Evolutionary conservation across 1,140 invertebrate species (phyloP).

Genomic region (Pinna nobilis): DNA sequence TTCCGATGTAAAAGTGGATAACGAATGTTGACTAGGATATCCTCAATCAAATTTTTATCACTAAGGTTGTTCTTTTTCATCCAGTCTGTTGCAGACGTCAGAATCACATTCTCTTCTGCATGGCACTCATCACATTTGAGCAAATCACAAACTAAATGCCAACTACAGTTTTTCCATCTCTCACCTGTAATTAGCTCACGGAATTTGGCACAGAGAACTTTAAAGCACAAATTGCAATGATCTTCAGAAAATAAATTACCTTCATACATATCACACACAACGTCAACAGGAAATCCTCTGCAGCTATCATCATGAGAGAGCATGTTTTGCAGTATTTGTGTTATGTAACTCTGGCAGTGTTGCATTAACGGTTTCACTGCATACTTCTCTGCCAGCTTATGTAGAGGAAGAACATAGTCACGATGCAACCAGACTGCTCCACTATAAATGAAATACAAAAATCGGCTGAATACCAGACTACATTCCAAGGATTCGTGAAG

Average conservation of each 20-base stretch:
- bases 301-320: constrained; percentile 35
- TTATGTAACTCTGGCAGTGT: constrained; percentile 68
- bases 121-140: constrained; percentile 59
- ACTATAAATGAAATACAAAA: constrained; percentile 71
- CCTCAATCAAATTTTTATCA: constrained; percentile 67
- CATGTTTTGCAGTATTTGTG: constrained; percentile 64
- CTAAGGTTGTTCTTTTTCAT: constrained; percentile 69
- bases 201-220: constrained; percentile 63
- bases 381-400: constrained; percentile 64
- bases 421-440: constrained; percentile 69
- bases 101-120: constrained; percentile 67
- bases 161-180: constrained; percentile 58
- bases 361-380: constrained; percentile 55
- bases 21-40: constrained; percentile 67
- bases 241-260: constrained; percentile 52
- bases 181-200: constrained; percentile 56
- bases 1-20: constrained; percentile 66
- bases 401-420: constrained; percentile 67
- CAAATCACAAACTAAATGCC: constrained; percentile 63
- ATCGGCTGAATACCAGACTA: constrained; percentile 66
- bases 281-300: constrained; percentile 54
- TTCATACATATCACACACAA: constrained; percentile 61
- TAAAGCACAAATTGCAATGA: constrained; percentile 58
- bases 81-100: constrained; percentile 69
- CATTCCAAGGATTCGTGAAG: constrained; percentile 62